These are phyloP conservation scores for Aspidiotus rigidus DNA, from an alignment of 2,888 invertebrate species.

Conservation along the genomic window DNA sequence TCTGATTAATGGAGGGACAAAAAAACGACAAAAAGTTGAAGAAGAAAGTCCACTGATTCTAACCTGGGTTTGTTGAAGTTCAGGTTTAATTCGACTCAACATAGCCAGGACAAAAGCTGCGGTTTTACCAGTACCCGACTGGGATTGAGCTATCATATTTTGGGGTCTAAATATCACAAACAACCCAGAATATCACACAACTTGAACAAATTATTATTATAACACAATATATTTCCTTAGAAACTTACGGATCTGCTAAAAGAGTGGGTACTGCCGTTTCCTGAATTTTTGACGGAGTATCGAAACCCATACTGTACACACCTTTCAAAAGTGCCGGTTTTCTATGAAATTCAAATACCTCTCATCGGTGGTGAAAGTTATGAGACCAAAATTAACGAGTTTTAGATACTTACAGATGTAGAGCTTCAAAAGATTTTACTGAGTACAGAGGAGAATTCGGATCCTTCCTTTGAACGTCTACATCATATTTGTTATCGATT, in stretches of 20 bases:
- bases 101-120: constrained; percentile 97
- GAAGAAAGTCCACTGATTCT: too few species aligned
- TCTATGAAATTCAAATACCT: constrained; percentile 43
- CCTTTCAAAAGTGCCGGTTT: constrained; percentile 86
- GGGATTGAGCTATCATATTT: constrained; percentile 98
- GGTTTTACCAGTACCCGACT: constrained; percentile 98
- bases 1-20: too few species aligned
- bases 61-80: constrained; percentile 67
- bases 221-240: too few species aligned
- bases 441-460: constrained; percentile 91
- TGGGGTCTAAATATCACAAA: constrained; percentile 55
- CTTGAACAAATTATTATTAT: too few species aligned
- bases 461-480: constrained; percentile 84
- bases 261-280: constrained; percentile 92
- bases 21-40: too few species aligned
- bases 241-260: constrained; percentile 72
- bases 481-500: constrained; percentile 72
- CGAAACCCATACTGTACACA: constrained; percentile 92
- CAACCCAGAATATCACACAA: too few species aligned
- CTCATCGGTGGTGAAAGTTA: too few species aligned
- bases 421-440: constrained; percentile 77
- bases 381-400: not conserved
- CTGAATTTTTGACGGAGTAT: constrained; percentile 96
- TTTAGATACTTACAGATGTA: constrained; percentile 57
- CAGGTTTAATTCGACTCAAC: constrained; percentile 80